phyloP scores from a whole-genome alignment of 2,113 vertebrate genomes.

The Psophia crepitans region DNA sequence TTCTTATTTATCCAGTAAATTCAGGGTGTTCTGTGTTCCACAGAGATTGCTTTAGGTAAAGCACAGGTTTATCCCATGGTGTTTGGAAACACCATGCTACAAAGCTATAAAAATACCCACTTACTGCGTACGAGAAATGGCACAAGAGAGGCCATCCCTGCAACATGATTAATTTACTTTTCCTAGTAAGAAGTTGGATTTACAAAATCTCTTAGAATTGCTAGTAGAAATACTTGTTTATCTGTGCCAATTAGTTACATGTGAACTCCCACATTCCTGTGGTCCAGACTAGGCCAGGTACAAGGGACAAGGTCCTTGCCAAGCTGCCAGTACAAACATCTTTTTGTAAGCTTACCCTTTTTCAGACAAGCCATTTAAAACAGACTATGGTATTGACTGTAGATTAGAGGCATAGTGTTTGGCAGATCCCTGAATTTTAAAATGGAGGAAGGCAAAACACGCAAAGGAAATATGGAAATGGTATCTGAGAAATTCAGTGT shows the following conservation, averaged over 20 bases:
- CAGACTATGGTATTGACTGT: constrained; percentile 28
- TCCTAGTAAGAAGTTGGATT: constrained; percentile 27
- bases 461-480: constrained; percentile 44
- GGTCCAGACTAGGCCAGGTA: constrained; percentile 52
- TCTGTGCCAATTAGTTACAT: constrained; percentile 36
- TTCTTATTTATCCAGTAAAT: neutral
- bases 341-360: constrained; percentile 49
- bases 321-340: constrained; percentile 50
- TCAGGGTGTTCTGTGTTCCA: neutral
- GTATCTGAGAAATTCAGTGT: constrained; percentile 43
- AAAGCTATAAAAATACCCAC: neutral
- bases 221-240: constrained; percentile 60
- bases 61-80: neutral
- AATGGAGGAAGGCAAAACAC: constrained; percentile 42
- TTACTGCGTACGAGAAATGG: neutral
- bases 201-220: constrained; percentile 18
- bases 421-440: constrained; percentile 44
- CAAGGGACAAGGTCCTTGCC: constrained; percentile 37
- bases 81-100: neutral
- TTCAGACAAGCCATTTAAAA: constrained; percentile 60
- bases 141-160: neutral
- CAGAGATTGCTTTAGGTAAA: neutral
- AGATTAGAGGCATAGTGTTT: constrained; percentile 53
- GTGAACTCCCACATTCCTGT: constrained; percentile 63
- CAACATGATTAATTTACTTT: neutral